phyloP scores from a whole-genome alignment of 2,113 vertebrate genomes.

The Brachyhypopomus occidentalis region DNA sequence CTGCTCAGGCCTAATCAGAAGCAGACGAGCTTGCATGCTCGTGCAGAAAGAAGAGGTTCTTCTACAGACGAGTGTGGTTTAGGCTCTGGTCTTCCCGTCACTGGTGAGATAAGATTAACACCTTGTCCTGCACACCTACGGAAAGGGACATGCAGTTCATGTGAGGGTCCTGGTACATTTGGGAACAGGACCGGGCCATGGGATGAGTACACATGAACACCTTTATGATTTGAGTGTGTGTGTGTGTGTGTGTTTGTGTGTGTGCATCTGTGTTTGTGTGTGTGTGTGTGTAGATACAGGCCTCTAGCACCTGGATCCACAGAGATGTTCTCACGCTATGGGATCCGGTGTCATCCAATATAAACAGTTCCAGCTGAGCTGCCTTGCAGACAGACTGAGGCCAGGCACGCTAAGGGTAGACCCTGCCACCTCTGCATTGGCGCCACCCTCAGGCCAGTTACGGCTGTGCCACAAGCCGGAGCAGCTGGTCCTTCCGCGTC shows the following conservation, averaged over 20 bases:
- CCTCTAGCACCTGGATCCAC: conserved; percentile 44
- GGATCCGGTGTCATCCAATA: conserved; percentile 45
- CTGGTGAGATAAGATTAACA: conserved; percentile 1
- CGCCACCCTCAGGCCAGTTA: conserved; percentile 44
- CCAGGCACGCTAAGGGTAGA: conserved; percentile 24
- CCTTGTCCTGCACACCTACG: too few species aligned
- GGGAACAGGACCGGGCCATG: too few species aligned
- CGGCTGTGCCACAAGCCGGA: background rate
- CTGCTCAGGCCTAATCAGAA: conserved; percentile 73
- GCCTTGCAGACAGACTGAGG: conserved; percentile 18
- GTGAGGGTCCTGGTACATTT: too few species aligned
- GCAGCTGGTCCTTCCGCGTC: too few species aligned
- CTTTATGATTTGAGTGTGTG: background rate
- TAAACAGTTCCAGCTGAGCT: conserved; percentile 47
- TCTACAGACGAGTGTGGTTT: background rate
- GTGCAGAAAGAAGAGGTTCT: conserved; percentile 24
- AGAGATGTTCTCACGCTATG: conserved; percentile 31
- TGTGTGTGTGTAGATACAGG: conserved; percentile 1
- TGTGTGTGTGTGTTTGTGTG: conserved; percentile 1
- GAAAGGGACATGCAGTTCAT: too few species aligned
- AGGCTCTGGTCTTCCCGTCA: background rate
- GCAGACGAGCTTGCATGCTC: conserved; percentile 71
- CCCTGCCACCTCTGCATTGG: conserved; percentile 1
- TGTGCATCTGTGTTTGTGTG: background rate
- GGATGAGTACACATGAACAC: background rate